Conservation (phyloP, 1,140 invertebrate genomes). For the Aphelenchoides fujianensis region DNA sequence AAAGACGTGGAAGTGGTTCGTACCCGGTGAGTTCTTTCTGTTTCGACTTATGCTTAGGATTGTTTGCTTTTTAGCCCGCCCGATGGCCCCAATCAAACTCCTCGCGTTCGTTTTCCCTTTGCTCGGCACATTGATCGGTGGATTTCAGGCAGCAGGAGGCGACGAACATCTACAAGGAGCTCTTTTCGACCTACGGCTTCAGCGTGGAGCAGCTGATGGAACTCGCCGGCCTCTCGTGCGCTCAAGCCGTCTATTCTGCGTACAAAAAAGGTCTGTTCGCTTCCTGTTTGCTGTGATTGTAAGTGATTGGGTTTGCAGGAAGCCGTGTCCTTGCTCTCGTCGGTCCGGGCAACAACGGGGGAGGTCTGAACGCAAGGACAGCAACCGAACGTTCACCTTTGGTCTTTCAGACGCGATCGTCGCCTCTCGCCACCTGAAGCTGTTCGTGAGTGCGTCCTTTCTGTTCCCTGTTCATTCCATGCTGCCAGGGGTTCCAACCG, state of each 20-base stretch:
- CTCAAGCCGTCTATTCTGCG: constrained; percentile 75
- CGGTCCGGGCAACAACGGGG: constrained; percentile 98
- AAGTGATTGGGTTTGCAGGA: constrained; percentile 16
- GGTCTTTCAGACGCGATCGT: constrained; percentile 96
- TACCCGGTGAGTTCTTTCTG: too few species aligned
- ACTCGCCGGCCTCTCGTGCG: constrained; percentile 90
- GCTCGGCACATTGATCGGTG: too few species aligned
- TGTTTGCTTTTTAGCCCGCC: too few species aligned
- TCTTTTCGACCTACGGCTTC: constrained; percentile 82
- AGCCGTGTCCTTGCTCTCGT: constrained; percentile 75
- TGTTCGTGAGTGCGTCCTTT: constrained; percentile 70
- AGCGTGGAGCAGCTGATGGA: constrained; percentile 96
- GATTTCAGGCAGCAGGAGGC: constrained; percentile 82
- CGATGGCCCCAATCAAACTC: too few species aligned
- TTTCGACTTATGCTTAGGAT: too few species aligned
- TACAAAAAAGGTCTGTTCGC: constrained; percentile 68
- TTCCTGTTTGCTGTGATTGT: constrained; percentile 24
- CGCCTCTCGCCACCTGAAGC: constrained; percentile 84
- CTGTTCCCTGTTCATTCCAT: constrained; percentile 15
- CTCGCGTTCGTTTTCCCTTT: too few species aligned
- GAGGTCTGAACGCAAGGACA: too few species aligned
- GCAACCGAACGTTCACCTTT: too few species aligned
- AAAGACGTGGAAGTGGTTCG: too few species aligned
- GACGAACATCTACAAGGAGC: constrained; percentile 78
- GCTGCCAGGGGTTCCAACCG: constrained; percentile 73